A percentile compares a stretch with the other conserved stretches of the same genome.
phyloP scores from a whole-genome alignment of 2,797 vertebrate species.

The Linurgus olivaceus region DNA sequence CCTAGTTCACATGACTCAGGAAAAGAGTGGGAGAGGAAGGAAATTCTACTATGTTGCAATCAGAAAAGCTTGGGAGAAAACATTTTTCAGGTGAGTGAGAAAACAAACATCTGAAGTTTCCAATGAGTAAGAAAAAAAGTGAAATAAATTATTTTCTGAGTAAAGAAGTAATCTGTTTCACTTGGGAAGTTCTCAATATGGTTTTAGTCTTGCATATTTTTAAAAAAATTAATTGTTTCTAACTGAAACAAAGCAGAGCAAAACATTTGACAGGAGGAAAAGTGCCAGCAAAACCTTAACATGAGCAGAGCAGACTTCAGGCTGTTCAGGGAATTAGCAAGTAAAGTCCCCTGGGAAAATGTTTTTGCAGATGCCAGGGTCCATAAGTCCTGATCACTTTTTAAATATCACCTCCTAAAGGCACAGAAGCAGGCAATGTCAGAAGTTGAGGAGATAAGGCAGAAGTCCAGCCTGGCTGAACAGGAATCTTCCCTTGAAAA shows the following conservation, averaged over 20 bases:
- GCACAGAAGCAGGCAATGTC: background rate
- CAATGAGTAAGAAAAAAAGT: constrained; percentile 16
- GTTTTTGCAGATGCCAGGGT: background rate
- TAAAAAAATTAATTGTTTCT: background rate
- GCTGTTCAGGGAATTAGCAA: background rate
- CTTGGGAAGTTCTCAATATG: background rate
- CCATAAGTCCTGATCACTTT: background rate
- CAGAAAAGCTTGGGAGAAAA: background rate
- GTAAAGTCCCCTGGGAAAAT: background rate
- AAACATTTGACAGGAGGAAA: background rate
- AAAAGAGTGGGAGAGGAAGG: background rate
- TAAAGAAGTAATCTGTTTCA: background rate
- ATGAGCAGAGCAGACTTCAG: background rate
- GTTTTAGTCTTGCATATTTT: background rate
- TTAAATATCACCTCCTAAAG: background rate
- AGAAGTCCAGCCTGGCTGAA: background rate
- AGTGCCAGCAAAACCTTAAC: background rate
- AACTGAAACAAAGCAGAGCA: background rate
- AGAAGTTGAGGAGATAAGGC: background rate
- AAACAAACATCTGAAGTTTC: constrained; percentile 9
- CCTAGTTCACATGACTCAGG: background rate
- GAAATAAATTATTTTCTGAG: background rate
- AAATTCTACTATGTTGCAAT: background rate
- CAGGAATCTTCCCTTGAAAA: background rate
- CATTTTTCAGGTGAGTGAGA: constrained; percentile 3